These are phyloP conservation scores for Mus spretus DNA, from an alignment of 2,797 vertebrate genomes.

Conservation along the genomic window DNA sequence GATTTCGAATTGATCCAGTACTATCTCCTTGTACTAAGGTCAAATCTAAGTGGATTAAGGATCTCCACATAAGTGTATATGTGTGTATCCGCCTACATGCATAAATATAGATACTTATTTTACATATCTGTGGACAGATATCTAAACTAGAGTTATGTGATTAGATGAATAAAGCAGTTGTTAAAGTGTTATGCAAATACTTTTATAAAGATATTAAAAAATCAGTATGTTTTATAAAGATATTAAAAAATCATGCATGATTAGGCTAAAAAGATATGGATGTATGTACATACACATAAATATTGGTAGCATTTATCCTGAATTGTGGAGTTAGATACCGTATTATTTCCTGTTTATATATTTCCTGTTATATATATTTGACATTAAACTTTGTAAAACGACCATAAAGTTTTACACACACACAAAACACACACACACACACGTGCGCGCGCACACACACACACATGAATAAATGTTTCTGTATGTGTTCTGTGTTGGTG, in stretches of 20 bases:
- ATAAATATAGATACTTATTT: neutral
- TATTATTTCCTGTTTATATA: neutral
- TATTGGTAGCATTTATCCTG: neutral
- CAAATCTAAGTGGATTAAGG: no score
- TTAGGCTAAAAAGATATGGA: neutral
- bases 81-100: neutral
- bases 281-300: neutral
- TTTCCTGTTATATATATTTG: neutral
- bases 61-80: no score
- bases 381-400: neutral
- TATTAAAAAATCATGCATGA: neutral
- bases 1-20: no score
- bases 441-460: no score
- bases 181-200: neutral
- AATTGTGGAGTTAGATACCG: neutral
- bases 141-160: neutral
- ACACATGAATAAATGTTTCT: neutral
- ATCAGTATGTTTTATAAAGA: neutral
- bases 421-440: no score
- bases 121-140: neutral
- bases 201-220: slow-evolving; percentile 28
- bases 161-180: neutral
- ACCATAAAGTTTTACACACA: neutral
- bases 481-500: no score
- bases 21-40: no score